phyloP scores from a whole-genome alignment of 1,140 invertebrate genomes.

The Lepidostoma basale region DNA sequence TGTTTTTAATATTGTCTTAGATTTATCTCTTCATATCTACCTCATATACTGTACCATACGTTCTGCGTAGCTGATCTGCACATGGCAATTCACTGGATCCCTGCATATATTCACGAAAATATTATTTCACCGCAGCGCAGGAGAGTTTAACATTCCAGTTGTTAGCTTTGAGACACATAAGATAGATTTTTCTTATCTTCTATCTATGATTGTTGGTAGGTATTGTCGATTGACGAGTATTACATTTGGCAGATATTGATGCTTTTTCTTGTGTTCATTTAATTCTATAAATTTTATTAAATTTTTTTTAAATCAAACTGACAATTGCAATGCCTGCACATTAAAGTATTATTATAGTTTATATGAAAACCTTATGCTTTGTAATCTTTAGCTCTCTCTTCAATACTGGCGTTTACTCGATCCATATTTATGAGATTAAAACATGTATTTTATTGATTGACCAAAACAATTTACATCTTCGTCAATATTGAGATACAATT shows the following conservation, averaged over 20 bases:
- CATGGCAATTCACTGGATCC: conserved; percentile 28
- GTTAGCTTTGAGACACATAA: conserved; percentile 23
- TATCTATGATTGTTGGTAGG: conserved; percentile 22
- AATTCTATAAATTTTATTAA: conserved; percentile 20
- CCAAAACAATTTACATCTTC: too few species aligned
- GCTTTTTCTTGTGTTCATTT: conserved; percentile 4
- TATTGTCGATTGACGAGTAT: conserved; percentile 31
- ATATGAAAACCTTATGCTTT: conserved; percentile 33
- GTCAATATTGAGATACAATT: too few species aligned
- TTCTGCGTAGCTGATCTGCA: conserved; percentile 31
- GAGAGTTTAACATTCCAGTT: conserved; percentile 8
- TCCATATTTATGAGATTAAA: conserved; percentile 3
- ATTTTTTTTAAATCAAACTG: conserved; percentile 32
- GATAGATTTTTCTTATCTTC: too few species aligned
- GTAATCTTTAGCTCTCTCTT: conserved; percentile 32
- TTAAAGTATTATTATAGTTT: conserved; percentile 26
- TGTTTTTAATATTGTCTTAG: conserved; percentile 22
- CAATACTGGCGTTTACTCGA: conserved; percentile 19
- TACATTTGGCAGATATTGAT: neutral
- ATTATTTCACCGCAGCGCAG: conserved; percentile 10
- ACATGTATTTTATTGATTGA: neutral
- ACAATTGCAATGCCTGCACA: conserved; percentile 30
- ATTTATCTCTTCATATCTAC: conserved; percentile 12
- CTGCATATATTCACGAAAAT: conserved; percentile 29
- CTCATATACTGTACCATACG: conserved; percentile 21